Evolutionary conservation across 1,140 invertebrate genomes (phyloP).

Genomic region (Drosophila truncata): DNA sequence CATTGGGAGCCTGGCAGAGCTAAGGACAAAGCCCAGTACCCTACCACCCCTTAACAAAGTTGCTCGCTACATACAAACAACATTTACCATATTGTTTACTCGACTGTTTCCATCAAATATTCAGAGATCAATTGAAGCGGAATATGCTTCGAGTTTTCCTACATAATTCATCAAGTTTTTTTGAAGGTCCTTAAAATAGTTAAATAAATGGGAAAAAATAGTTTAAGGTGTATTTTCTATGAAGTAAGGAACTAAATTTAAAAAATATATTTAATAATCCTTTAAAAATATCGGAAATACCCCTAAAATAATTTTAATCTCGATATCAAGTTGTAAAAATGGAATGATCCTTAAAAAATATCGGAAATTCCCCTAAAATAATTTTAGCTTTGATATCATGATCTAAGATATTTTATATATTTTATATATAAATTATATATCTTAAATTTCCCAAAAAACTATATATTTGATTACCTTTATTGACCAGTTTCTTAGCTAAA

Average conservation of each 20-base stretch:
- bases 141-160: constrained; percentile 37
- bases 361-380: no score
- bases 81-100: constrained; percentile 53
- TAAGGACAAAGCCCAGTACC: constrained; percentile 41
- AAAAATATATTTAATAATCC: background rate
- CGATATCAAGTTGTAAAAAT: no score
- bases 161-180: constrained; percentile 16
- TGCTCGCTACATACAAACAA: constrained; percentile 35
- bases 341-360: no score
- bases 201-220: background rate
- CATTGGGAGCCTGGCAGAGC: constrained; percentile 25
- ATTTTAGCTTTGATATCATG: background rate
- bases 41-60: constrained; percentile 16
- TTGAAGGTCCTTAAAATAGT: background rate
- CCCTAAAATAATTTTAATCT: background rate
- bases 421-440: no score
- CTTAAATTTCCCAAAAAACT: constrained; percentile 2
- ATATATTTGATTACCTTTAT: background rate
- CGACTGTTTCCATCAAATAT: constrained; percentile 54
- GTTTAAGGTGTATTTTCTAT: background rate
- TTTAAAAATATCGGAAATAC: no score
- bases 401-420: background rate
- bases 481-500: background rate
- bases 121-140: constrained; percentile 49
- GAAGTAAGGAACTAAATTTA: no score